Conservation (phyloP, 2,797 vertebrate genomes). For the Spheniscus humboldti region DNA sequence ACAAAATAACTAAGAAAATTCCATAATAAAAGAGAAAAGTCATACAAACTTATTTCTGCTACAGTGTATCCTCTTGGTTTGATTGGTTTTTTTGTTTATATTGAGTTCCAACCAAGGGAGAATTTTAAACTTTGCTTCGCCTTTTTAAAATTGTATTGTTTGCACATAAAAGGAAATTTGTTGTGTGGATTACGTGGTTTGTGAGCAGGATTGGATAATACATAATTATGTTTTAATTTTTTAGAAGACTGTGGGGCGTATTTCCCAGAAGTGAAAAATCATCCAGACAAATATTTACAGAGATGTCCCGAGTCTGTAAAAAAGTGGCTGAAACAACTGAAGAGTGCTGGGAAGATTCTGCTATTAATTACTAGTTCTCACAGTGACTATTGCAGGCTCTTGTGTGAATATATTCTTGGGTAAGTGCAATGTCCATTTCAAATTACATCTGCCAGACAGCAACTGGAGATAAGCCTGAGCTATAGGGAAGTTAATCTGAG, state of each 20-base stretch:
- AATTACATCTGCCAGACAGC: background rate
- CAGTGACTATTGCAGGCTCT: slow-evolving; percentile 92
- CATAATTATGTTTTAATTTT: slow-evolving; percentile 40
- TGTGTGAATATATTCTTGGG: slow-evolving; percentile 90
- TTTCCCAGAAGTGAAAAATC: slow-evolving; percentile 89
- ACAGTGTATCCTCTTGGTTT: background rate
- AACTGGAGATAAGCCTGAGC: background rate
- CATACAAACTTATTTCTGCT: background rate
- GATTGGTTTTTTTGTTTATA: background rate
- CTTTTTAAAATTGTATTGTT: background rate
- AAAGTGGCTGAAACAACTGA: slow-evolving; percentile 87
- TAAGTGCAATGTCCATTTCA: slow-evolving; percentile 68
- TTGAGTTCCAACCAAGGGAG: background rate
- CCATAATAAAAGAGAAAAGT: background rate
- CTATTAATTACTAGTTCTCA: slow-evolving; percentile 94
- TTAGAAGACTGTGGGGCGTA: slow-evolving; percentile 89
- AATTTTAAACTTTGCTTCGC: background rate
- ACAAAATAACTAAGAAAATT: background rate
- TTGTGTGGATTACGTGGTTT: slow-evolving; percentile 1
- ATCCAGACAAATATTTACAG: slow-evolving; percentile 87
- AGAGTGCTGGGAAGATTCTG: slow-evolving; percentile 87
- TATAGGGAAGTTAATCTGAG: background rate
- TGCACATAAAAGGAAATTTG: background rate
- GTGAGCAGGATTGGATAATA: slow-evolving; percentile 11
- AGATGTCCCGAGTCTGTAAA: slow-evolving; percentile 88